Base-by-base conservation (phyloP, 2,113 vertebrate species). In the Anarhynchus alexandrinus region DNA sequence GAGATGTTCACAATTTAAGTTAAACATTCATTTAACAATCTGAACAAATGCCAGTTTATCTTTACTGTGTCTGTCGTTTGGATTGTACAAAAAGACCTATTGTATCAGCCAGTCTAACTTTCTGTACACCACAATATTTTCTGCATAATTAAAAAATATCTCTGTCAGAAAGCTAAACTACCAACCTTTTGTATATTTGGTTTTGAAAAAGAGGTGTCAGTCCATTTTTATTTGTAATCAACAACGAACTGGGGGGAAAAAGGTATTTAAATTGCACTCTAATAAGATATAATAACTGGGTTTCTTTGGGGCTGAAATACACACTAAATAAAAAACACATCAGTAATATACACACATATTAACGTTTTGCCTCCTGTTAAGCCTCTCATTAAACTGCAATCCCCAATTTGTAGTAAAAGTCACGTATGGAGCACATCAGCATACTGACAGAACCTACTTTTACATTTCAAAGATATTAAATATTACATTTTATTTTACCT, bases 211-310 rank as follows among this genome's bases (percentile, higher is more conserved):
- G 57, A 91, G 29, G 79, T 49, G 11, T 9, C 20, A 69, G 49
- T 43, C 45, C 23, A 52, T 72, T 93, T 85, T 72, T 43, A 71
- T 18, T 72, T 6, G 5, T 15, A 80, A 72, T 55, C 62, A 82
- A n/a, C 30, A 71, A 36, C 0, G 4, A 87, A 79, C 2, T 4
- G 23, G 12, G 13, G 13, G 3, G 0, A 0, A 4, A 5, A 26
- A 27, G 9, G 8, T 47, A 59, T 40, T 84, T 89, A 80, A 83
- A 86, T 73, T 65, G 40, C 21, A 52, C 6, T 66, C 32, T 52
- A 64, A 17, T 61, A 43, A 78, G 34, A 62, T 26, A 86, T 2
- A 74, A 23, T 34, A 71, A 47, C 5, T 58, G 49, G 10, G 20
- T 45, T 88, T 87, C 36, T 78, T 93, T 45, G 19, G 40, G 29